Evolutionary conservation across 2,797 vertebrate genomes (phyloP).

Genomic region (Cyprinella venusta): DNA sequence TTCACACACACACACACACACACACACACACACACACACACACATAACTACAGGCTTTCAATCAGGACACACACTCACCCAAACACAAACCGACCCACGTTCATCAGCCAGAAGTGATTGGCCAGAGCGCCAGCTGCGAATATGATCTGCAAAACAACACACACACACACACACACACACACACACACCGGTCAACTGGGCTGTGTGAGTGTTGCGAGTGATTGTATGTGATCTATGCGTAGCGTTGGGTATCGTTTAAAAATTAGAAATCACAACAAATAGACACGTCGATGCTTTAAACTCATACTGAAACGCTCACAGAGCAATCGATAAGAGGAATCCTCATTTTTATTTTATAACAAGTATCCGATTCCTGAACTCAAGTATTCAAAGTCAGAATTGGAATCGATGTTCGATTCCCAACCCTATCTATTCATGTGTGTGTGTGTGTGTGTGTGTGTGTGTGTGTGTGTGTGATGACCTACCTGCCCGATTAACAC

Average conservation of each 20-base stretch:
- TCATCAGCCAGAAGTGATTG: slow-evolving; percentile 91
- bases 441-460: too few relatives aligned
- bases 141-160: slow-evolving; percentile 76
- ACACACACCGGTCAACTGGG: not conserved
- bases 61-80: slow-evolving; percentile 79
- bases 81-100: slow-evolving; percentile 91
- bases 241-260: too few relatives aligned
- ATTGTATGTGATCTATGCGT: not conserved
- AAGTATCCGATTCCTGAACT: too few relatives aligned
- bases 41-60: slow-evolving; percentile 59
- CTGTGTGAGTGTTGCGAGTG: not conserved
- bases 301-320: too few relatives aligned
- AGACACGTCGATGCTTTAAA: too few relatives aligned
- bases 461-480: not conserved
- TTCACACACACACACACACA: not conserved
- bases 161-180: not conserved
- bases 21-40: slow-evolving; percentile 85
- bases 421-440: too few relatives aligned
- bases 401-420: too few relatives aligned
- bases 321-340: too few relatives aligned
- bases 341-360: too few relatives aligned
- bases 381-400: too few relatives aligned
- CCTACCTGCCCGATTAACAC: slow-evolving; percentile 92
- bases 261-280: too few relatives aligned
- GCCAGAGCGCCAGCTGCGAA: slow-evolving; percentile 89